Evolutionary conservation across 2,113 vertebrate genomes (phyloP), one percentile per base, ranked within the genome.

Genomic region (Misgurnus mizolepis): DNA sequence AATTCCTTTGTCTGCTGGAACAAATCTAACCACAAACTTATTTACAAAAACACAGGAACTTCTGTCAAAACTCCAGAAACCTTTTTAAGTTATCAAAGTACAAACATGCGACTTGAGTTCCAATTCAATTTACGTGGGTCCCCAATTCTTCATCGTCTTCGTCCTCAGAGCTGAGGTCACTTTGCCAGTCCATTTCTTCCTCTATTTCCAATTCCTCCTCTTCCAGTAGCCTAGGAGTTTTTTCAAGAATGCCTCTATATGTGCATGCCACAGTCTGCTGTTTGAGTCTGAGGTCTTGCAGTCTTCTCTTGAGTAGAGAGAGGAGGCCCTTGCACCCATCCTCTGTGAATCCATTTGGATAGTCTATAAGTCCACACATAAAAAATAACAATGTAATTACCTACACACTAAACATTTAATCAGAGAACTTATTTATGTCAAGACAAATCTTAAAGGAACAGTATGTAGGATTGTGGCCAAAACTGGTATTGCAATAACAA

Each of bases 311-410:
- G 6, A 67, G 41, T 22, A 67, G 41, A 67, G 17, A 9, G 40
- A 67, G 43, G 17, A 47, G 65, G 65, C n/a, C 41, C 41, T 67
- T 67, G 65, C 40, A 67, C 17, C 9, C 41, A 15, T 22, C 65
- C 9, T 47, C 65, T 67, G 41, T 67, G 65, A 67, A 67, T 67
- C 41, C 65, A 67, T 47, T 67, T 0, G 65, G 41, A 45, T 67
- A 67, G 65, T 17, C 65, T 67, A 22, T 10, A 67, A 67, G 5
- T 67, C n/a, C 66, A 67, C 66, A 67, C 66, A 47, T 67, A n/a
- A 67, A 67, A 41, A 45, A 4, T 67, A 12, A 67, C 27, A 34
- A 34, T 67, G 9, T 0, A 45, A 67, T 67, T 67, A 67, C 41
- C 5, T 2, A 45, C 66, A 47, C 66, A 67, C 8, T 67, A 11